Conservation (phyloP, 1,140 invertebrate species). For the Neuroterus valhalla region DNA sequence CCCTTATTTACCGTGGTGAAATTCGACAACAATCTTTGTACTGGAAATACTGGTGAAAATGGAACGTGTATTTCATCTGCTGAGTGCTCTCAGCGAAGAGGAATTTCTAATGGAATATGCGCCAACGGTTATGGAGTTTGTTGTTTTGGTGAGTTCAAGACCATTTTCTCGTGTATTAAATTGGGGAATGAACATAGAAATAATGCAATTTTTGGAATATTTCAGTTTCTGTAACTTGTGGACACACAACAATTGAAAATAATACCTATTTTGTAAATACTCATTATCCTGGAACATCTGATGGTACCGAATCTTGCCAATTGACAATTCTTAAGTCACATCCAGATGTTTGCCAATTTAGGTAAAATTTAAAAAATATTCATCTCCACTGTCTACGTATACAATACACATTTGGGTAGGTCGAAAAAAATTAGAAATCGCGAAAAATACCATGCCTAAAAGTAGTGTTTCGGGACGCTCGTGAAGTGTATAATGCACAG, state of each 20-base stretch:
- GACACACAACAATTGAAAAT: slow-evolving; percentile 84
- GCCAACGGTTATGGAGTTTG: slow-evolving; percentile 85
- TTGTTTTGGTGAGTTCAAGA: slow-evolving; percentile 79
- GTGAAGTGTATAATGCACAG: too few species aligned
- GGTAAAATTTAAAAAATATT: slow-evolving; percentile 71
- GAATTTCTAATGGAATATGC: slow-evolving; percentile 83
- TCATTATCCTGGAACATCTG: slow-evolving; percentile 84
- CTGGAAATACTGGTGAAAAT: slow-evolving; percentile 82
- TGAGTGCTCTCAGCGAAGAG: slow-evolving; percentile 82
- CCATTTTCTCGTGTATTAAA: not conserved
- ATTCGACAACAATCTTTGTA: slow-evolving; percentile 82
- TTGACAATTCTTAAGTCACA: slow-evolving; percentile 85
- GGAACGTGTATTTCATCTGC: slow-evolving; percentile 83
- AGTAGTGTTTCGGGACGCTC: too few species aligned
- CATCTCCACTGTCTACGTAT: not conserved
- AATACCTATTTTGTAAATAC: slow-evolving; percentile 89
- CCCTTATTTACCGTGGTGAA: slow-evolving; percentile 85
- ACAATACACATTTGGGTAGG: too few species aligned
- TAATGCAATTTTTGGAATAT: slow-evolving; percentile 12
- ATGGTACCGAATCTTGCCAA: slow-evolving; percentile 88
- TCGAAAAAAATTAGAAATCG: too few species aligned
- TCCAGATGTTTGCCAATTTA: slow-evolving; percentile 87
- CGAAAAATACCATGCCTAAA: too few species aligned
- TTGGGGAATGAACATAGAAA: not conserved
- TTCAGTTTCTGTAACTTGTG: slow-evolving; percentile 85